Percentiles rank a stretch among this genome's conserved stretches.
Conservation (phyloP, 2,113 vertebrate genomes). For the Axis porcinus region DNA sequence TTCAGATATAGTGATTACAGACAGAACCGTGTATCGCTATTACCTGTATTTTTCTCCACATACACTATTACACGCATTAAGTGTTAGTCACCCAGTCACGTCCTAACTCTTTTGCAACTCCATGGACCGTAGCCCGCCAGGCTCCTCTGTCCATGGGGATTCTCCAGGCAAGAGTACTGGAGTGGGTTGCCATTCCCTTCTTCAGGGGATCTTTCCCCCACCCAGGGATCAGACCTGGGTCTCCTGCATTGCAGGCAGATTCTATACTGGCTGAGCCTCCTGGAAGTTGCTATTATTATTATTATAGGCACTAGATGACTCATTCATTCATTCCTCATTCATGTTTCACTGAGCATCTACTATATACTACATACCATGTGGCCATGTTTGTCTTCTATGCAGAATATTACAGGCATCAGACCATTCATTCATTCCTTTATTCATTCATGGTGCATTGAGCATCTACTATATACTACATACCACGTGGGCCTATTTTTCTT, state of each 20-base stretch:
- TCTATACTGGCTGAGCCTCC: background rate
- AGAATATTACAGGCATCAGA: too few species aligned
- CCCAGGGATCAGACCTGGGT: background rate
- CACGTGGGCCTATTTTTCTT: background rate
- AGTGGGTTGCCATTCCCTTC: background rate
- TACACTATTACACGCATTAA: background rate
- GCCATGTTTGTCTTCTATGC: background rate
- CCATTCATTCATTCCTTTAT: background rate
- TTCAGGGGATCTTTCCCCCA: background rate
- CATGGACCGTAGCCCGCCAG: rapidly evolving
- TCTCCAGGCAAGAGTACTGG: background rate
- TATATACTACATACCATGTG: background rate
- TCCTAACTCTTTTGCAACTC: background rate
- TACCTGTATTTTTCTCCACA: background rate
- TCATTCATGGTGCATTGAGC: background rate
- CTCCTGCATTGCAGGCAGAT: background rate
- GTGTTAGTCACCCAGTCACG: background rate
- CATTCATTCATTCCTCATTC: background rate
- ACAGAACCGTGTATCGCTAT: rapidly evolving
- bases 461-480: too few species aligned
- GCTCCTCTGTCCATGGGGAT: background rate
- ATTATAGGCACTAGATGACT: background rate
- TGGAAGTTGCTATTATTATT: background rate
- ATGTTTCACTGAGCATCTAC: too few species aligned
- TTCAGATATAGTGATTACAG: too few species aligned